A percentile compares a stretch with the other conserved stretches of the same genome.
phyloP scores from a whole-genome alignment of 2,888 invertebrate species.

The Drosophila phalerata region DNA sequence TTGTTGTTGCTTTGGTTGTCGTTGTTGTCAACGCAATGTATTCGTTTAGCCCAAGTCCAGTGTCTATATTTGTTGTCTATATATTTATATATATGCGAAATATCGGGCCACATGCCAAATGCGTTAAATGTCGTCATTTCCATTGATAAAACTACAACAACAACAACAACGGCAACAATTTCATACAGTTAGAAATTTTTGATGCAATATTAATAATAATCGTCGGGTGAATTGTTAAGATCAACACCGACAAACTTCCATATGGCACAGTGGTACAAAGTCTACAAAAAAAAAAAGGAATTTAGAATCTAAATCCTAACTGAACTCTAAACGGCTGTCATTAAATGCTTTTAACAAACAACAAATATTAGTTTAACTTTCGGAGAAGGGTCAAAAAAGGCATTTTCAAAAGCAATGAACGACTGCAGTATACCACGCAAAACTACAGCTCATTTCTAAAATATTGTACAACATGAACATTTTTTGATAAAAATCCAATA shows the following conservation, averaged over 20 bases:
- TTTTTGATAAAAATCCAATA: background rate
- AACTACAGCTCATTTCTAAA: background rate
- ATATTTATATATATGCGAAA: slow-evolving; percentile 4
- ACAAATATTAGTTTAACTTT: background rate
- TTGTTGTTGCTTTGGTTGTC: slow-evolving; percentile 23
- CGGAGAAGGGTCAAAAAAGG: background rate
- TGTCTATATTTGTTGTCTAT: slow-evolving; percentile 31
- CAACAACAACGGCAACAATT: slow-evolving; percentile 19
- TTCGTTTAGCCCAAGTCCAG: slow-evolving; percentile 37
- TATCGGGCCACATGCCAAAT: slow-evolving; percentile 51
- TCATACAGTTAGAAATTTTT: slow-evolving; percentile 66
- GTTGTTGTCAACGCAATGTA: slow-evolving; percentile 42
- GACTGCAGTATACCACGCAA: background rate
- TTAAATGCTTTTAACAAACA: background rate
- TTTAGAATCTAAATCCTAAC: background rate
- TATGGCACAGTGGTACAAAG: slow-evolving; percentile 43
- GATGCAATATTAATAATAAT: slow-evolving; percentile 47
- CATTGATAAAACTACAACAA: slow-evolving; percentile 52
- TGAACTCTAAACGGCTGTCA: background rate
- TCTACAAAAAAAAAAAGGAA: background rate
- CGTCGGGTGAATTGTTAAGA: slow-evolving; percentile 23
- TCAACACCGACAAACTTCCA: slow-evolving; percentile 12
- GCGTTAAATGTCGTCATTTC: slow-evolving; percentile 59
- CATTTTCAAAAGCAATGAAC: no score
- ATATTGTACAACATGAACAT: background rate